Conservation (phyloP, 2,113 vertebrate genomes). For the Tylochromis polylepis region DNA sequence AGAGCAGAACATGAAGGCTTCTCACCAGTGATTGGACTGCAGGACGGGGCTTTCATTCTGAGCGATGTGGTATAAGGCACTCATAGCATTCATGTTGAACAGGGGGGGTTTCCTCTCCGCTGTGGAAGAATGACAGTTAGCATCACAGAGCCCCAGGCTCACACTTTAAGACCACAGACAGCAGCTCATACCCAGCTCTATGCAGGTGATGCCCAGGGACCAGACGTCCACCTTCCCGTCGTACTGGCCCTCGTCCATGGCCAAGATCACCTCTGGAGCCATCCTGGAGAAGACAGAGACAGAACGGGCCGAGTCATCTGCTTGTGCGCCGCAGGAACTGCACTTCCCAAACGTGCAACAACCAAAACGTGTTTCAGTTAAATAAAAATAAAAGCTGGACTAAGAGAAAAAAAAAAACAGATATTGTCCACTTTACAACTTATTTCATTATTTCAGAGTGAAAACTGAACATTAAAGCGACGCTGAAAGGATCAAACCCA, state of each 20-base stretch:
- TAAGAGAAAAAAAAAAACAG: too few species aligned
- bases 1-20: accelerated
- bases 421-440: neutral
- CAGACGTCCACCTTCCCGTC: constrained; percentile 93
- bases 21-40: constrained; percentile 91
- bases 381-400: neutral
- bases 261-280: constrained; percentile 90
- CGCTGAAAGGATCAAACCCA: too few species aligned
- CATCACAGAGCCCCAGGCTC: accelerated
- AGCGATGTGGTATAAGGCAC: constrained; percentile 96
- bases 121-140: constrained; percentile 29
- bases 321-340: neutral
- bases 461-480: neutral
- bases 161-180: neutral
- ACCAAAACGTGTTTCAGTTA: accelerated
- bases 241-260: constrained; percentile 93
- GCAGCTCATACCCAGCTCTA: constrained; percentile 79
- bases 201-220: constrained; percentile 90
- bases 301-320: accelerated
- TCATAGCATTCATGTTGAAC: constrained; percentile 96
- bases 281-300: constrained; percentile 71
- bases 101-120: constrained; percentile 91
- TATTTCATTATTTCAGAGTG: neutral
- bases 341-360: neutral
- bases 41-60: constrained; percentile 90